phyloP scores from a whole-genome alignment of 2,888 invertebrate species.

The Cheilosia soror region DNA sequence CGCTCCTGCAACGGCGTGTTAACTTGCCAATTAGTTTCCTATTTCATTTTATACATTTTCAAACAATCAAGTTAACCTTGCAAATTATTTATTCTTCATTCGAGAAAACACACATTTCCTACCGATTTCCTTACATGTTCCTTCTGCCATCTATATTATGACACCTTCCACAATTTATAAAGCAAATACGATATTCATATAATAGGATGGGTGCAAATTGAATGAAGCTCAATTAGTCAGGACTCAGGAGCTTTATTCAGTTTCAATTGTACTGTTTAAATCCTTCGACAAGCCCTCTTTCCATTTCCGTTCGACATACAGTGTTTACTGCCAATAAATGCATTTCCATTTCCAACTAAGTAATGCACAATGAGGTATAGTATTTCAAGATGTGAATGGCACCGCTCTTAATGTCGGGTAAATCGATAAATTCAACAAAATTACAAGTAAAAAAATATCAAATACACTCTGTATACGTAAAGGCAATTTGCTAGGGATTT shows the following conservation, averaged over 20 bases:
- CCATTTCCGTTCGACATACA: neutral
- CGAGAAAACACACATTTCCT: too few relatives aligned
- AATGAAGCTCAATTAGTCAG: constrained; percentile 13
- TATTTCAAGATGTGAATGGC: neutral
- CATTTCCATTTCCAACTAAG: constrained; percentile 5
- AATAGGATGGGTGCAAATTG: constrained; percentile 1
- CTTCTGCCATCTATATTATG: too few relatives aligned
- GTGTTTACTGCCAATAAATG: constrained; percentile 8
- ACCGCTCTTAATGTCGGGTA: too few relatives aligned
- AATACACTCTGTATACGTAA: too few relatives aligned
- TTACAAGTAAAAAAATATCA: too few relatives aligned
- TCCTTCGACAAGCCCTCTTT: neutral
- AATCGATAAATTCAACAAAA: too few relatives aligned
- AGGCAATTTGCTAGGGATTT: too few relatives aligned
- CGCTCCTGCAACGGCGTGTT: too few relatives aligned
- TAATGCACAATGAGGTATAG: neutral
- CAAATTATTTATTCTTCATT: neutral
- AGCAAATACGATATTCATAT: constrained; percentile 2
- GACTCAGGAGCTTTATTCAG: neutral
- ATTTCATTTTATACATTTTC: too few relatives aligned
- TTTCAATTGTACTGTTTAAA: neutral
- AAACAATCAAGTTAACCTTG: neutral
- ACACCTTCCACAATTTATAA: neutral
- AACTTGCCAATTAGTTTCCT: too few relatives aligned
- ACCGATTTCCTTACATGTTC: too few relatives aligned